These are phyloP conservation scores for Rhadina sibilatrix DNA, from an alignment of 2,113 vertebrate genomes.

Conservation along the genomic window DNA sequence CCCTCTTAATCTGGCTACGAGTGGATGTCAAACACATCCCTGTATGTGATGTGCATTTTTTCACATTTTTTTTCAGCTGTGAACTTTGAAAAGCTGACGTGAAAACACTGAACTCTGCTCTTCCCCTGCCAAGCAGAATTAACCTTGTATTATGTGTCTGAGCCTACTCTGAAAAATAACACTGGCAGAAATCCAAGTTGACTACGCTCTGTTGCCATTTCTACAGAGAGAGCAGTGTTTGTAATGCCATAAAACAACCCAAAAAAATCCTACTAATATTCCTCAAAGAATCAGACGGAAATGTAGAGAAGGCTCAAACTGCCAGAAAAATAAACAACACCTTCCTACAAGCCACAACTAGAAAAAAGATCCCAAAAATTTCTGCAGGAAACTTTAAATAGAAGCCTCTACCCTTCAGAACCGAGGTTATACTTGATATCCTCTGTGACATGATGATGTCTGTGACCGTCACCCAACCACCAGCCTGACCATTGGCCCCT, in stretches of 20 bases:
- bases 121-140: conserved; percentile 39
- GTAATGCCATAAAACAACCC: not conserved
- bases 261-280: not conserved
- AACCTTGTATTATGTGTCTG: conserved; percentile 26
- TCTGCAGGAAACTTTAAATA: not conserved
- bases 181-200: not conserved
- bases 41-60: conserved; percentile 34
- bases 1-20: conserved; percentile 31
- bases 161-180: not conserved
- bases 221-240: not conserved
- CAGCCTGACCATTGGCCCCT: not conserved
- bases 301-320: not conserved
- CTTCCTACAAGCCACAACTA: not conserved
- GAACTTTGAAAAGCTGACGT: conserved; percentile 46
- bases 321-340: not conserved
- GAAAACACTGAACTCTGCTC: conserved; percentile 44
- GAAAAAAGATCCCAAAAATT: not conserved
- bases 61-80: not conserved
- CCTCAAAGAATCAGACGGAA: not conserved
- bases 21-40: not conserved
- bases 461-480: not conserved
- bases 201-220: not conserved
- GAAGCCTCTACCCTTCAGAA: not conserved
- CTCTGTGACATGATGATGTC: fast-evolving
- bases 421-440: fast-evolving